Conservation (phyloP, 2,888 invertebrate species). For the Lampropteryx suffumata region DNA sequence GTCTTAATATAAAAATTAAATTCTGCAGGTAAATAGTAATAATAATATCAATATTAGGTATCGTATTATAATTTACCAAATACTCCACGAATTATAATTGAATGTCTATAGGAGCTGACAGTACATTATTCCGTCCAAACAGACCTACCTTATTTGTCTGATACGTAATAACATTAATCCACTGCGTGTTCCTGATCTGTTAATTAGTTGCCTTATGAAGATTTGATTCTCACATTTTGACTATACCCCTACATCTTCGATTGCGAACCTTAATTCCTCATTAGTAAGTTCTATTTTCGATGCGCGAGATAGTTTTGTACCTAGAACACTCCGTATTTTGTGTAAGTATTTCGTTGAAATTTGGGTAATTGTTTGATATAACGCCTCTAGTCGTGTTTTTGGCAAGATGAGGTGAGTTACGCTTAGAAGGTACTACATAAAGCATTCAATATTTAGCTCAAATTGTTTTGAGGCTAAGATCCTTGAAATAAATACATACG, state of each 20-base stretch:
- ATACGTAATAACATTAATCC: slow-evolving; percentile 58
- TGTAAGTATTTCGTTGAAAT: slow-evolving; percentile 15
- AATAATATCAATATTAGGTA: no score
- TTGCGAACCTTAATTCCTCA: slow-evolving; percentile 15
- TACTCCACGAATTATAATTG: slow-evolving; percentile 28
- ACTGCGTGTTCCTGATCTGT: slow-evolving; percentile 57
- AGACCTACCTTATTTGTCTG: slow-evolving; percentile 28
- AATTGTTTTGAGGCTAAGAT: no score
- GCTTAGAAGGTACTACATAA: neutral
- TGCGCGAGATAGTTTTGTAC: slow-evolving; percentile 19
- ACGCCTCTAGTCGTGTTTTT: slow-evolving; percentile 5
- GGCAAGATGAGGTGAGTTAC: slow-evolving; percentile 5
- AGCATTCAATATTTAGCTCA: neutral
- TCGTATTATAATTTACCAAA: neutral
- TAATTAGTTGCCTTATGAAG: slow-evolving; percentile 63
- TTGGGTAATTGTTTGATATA: slow-evolving; percentile 10
- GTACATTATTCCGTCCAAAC: slow-evolving; percentile 23
- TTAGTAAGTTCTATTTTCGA: slow-evolving; percentile 11
- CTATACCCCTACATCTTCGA: neutral
- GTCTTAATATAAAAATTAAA: no score
- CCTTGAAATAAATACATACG: no score
- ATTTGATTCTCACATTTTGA: slow-evolving; percentile 44
- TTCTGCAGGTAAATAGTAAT: no score
- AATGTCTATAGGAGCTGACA: slow-evolving; percentile 25
- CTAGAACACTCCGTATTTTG: slow-evolving; percentile 24